These are phyloP conservation scores for Phataginus tetradactyla DNA, from an alignment of 2,797 vertebrate species.

Conservation along the genomic window DNA sequence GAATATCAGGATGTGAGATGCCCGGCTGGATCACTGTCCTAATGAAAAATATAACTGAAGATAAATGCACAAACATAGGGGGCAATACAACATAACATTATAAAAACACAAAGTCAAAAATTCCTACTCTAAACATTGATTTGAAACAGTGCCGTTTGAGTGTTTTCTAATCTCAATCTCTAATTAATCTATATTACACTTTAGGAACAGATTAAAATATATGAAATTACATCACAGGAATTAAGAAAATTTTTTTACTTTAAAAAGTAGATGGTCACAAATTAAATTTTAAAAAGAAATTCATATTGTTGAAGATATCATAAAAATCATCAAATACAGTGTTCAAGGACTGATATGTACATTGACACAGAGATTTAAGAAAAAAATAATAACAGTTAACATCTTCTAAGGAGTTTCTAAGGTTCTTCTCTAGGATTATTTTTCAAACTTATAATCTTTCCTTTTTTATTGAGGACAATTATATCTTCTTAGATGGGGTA, in stretches of 20 bases:
- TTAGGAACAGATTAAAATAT: not conserved
- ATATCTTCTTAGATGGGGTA: not conserved
- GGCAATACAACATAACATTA: not conserved
- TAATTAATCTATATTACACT: not conserved
- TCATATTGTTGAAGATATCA: not conserved
- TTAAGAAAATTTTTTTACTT: not conserved
- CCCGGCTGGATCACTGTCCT: slow-evolving; percentile 88
- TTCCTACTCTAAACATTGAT: not conserved
- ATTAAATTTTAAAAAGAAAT: slow-evolving; percentile 46
- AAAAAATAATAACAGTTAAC: not conserved
- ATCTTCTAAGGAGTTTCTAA: not conserved
- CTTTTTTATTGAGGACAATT: not conserved
- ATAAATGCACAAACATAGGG: not conserved
- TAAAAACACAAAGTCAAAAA: not conserved
- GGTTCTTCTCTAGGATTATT: not conserved
- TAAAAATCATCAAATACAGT: not conserved
- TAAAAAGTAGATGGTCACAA: not conserved
- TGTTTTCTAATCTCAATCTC: not conserved
- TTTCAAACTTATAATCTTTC: not conserved
- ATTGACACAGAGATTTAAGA: not conserved
- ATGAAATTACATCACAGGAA: not conserved
- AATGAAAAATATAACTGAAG: not conserved
- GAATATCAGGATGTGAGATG: slow-evolving; percentile 86
- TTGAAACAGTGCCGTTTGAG: not conserved
- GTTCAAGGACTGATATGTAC: not conserved